Evolutionary conservation across 2,113 vertebrate genomes (phyloP), one percentile per base, ranked within the genome.

Genomic region (Eretmochelys imbricata): DNA sequence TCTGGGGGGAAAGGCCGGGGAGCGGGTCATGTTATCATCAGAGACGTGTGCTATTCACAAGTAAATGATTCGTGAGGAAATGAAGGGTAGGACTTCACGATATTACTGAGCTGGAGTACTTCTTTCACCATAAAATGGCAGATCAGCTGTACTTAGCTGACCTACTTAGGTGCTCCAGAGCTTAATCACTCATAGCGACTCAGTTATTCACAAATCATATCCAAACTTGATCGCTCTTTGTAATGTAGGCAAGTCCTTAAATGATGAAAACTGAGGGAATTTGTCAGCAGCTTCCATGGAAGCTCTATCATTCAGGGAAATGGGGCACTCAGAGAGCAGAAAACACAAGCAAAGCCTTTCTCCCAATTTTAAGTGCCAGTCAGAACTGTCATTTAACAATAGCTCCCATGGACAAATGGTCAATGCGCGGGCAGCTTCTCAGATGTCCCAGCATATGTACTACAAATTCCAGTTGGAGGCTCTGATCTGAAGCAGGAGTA

Each of bases 121-220:
- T 8, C 75, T 10, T 72, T 22, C 53, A 85, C n/a, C 54, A 91
- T 87, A 59, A 88, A 90, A 89, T 3, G 2, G 5, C n/a, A 83
- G 12, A 0, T 8, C 0, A 2, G 31, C 9, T 3, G n/a, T 54
- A 50, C 25, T 2, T 6, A 81, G 46, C 3, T 57, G 46, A 20
- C 31, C 29, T 92, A 79, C 2, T 4, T 17, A 49, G 54, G 24
- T 1, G 0, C 6, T 82, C 86, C 62, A 91, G 85, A 9, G 12
- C 27, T 94, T 6, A 90, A 27, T 4, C 25, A 50, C 35, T 38
- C 38, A 50, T 65, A 31, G 57, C 80, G 62, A 38, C 22, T 81
- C 38, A 8, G 4, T 24, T 89, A 38, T 85, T 93, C 75, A 85
- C 48, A 82, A 88, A 87, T 81, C 82, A 8, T 1, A 0, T 2